A percentile compares a stretch with the other conserved stretches of the same genome.
Evolutionary conservation across 2,113 vertebrate genomes (phyloP).

Genomic region (Dermatemys mawii): DNA sequence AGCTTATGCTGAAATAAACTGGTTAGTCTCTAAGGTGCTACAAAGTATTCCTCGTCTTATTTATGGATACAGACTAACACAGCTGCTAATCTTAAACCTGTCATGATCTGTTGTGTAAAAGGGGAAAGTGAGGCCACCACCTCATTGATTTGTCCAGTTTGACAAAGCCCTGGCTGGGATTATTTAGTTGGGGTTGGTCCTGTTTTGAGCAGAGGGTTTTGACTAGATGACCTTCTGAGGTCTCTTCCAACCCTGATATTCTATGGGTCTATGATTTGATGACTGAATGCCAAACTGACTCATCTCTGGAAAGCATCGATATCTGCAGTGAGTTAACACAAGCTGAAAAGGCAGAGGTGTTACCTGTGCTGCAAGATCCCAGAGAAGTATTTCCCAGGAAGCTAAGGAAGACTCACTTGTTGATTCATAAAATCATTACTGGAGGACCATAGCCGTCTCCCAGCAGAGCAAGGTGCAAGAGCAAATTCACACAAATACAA

Average conservation of each 20-base stretch:
- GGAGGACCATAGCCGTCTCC: neutral
- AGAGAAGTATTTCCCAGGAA: neutral
- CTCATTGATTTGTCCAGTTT: neutral
- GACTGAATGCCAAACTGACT: neutral
- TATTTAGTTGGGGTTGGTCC: no score
- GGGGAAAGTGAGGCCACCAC: neutral
- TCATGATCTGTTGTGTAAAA: neutral
- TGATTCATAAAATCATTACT: neutral
- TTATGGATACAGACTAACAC: no score
- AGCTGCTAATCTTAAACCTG: no score
- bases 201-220: no score
- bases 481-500: neutral
- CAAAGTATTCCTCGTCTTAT: no score
- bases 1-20: no score
- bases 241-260: no score
- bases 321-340: neutral
- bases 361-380: neutral
- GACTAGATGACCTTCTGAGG: no score
- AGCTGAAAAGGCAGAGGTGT: neutral
- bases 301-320: neutral
- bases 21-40: no score
- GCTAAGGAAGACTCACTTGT: neutral
- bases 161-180: no score
- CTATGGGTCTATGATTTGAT: neutral
- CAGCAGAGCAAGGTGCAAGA: neutral